Percentiles rank a stretch among this genome's conserved stretches.
Evolutionary conservation across 2,113 vertebrate species (phyloP).

Genomic region (Pelecanus crispus): DNA sequence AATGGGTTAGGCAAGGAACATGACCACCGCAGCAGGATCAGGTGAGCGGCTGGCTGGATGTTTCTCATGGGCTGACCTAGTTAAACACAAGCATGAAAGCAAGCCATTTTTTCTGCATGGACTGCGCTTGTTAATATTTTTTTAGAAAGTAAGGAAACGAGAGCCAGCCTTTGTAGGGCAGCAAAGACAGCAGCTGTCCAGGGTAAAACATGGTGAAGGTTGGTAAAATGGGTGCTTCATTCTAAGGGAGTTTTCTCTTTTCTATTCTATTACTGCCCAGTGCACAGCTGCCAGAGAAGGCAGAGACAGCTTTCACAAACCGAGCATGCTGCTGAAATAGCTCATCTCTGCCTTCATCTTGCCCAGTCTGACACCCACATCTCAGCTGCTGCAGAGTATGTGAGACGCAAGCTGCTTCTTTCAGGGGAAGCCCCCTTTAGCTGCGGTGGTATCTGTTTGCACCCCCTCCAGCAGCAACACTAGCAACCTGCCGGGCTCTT

Average conservation of each 20-base stretch:
- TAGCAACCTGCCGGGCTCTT: not conserved
- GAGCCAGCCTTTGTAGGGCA: not conserved
- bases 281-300: not conserved
- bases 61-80: not conserved
- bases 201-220: not conserved
- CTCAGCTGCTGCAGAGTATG: fast-evolving
- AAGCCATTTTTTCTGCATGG: not conserved
- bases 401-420: not conserved
- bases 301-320: not conserved
- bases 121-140: not conserved
- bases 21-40: not conserved
- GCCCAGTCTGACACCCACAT: not conserved
- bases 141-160: not conserved
- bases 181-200: not conserved
- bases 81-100: not conserved
- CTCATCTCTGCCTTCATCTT: not conserved
- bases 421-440: not conserved
- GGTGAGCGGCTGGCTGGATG: not conserved
- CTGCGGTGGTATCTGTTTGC: not conserved
- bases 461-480: not conserved
- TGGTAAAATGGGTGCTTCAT: not conserved
- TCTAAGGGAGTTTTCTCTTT: too few species aligned
- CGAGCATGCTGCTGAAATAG: fast-evolving
- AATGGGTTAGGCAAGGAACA: not conserved
- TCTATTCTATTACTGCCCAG: too few species aligned